phyloP scores from a whole-genome alignment of 2,888 invertebrate genomes.

The Neelides folsomi region DNA sequence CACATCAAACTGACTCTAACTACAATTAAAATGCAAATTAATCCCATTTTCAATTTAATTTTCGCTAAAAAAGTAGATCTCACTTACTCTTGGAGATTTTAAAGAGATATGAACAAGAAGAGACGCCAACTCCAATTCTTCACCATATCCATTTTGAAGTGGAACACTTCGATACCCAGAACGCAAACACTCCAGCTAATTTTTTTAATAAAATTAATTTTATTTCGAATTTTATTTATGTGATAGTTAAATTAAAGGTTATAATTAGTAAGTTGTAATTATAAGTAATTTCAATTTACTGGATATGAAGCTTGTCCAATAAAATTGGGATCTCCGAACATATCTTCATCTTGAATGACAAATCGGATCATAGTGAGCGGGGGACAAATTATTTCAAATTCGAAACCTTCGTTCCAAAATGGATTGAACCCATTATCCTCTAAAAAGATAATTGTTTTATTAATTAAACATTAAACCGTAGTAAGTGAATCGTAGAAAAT shows the following conservation, averaged over 20 bases:
- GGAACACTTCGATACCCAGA: slow-evolving; percentile 83
- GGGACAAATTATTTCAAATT: slow-evolving; percentile 68
- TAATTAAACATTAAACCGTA: slow-evolving; percentile 6
- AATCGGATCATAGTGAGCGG: slow-evolving; percentile 73
- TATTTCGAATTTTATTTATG: neutral
- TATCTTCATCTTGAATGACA: slow-evolving; percentile 85
- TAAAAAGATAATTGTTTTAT: slow-evolving; percentile 37
- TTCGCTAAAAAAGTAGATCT: slow-evolving; percentile 1
- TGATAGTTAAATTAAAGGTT: neutral
- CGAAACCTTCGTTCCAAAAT: slow-evolving; percentile 75
- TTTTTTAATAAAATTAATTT: slow-evolving; percentile 26
- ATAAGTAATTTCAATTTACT: slow-evolving; percentile 41
- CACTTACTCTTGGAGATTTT: slow-evolving; percentile 38
- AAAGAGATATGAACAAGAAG: slow-evolving; percentile 68
- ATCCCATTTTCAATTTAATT: neutral
- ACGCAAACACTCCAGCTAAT: slow-evolving; percentile 55
- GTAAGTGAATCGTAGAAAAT: neutral
- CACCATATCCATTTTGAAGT: slow-evolving; percentile 76
- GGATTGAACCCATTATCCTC: slow-evolving; percentile 91
- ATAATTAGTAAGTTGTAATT: too few species aligned
- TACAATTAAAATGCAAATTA: neutral
- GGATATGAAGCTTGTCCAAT: slow-evolving; percentile 93
- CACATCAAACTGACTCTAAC: neutral
- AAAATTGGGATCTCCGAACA: slow-evolving; percentile 93
- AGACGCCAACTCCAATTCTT: slow-evolving; percentile 81